phyloP scores from a whole-genome alignment of 1,140 invertebrate genomes.

The Manduca sexta region DNA sequence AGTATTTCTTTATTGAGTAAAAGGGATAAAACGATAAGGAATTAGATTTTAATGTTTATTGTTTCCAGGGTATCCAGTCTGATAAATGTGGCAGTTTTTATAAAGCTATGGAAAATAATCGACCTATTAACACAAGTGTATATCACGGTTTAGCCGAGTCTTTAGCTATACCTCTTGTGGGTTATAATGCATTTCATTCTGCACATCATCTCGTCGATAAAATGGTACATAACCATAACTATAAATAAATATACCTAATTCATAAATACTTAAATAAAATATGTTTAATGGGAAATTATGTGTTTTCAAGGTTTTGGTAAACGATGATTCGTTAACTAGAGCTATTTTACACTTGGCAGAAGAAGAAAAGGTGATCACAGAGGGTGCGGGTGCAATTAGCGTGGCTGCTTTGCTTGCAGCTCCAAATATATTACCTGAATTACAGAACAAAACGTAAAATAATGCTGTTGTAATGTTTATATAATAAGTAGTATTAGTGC shows the following conservation, averaged over 20 bases:
- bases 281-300: too few species aligned
- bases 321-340: slow-evolving; percentile 76
- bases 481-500: too few species aligned
- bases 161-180: slow-evolving; percentile 77
- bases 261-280: too few species aligned
- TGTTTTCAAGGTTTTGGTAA: slow-evolving; percentile 49
- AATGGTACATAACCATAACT: slow-evolving; percentile 73
- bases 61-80: slow-evolving; percentile 77
- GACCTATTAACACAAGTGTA: slow-evolving; percentile 65
- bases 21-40: too few species aligned
- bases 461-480: too few species aligned
- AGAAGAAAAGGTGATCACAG: slow-evolving; percentile 79
- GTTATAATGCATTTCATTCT: slow-evolving; percentile 79
- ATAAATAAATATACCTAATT: too few species aligned
- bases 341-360: slow-evolving; percentile 79
- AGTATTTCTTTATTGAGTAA: too few species aligned
- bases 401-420: slow-evolving; percentile 79
- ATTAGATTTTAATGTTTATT: too few species aligned
- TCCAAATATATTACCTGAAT: slow-evolving; percentile 76
- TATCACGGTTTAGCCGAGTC: slow-evolving; percentile 77
- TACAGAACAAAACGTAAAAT: slow-evolving; percentile 77
- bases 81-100: slow-evolving; percentile 77
- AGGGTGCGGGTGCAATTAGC: slow-evolving; percentile 79
- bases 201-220: slow-evolving; percentile 76
- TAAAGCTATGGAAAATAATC: slow-evolving; percentile 73